A percentile compares a stretch with the other conserved stretches of the same genome.
phyloP scores from a whole-genome alignment of 1,140 invertebrate genomes.

The Drosophila cardini region DNA sequence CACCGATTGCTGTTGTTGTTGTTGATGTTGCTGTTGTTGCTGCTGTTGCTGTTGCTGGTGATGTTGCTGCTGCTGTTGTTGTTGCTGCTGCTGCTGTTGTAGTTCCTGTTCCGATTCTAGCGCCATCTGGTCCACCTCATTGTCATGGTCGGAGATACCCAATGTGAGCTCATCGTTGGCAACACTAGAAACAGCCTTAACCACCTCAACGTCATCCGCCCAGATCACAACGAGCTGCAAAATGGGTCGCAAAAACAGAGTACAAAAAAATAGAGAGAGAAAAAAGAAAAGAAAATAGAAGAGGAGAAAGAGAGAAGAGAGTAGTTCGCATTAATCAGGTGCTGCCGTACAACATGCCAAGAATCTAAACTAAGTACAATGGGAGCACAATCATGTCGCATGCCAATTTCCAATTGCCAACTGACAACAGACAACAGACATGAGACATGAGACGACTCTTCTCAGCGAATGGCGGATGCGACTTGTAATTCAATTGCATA shows the following conservation, averaged over 20 bases:
- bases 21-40: constrained; percentile 86
- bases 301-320: constrained; percentile 16
- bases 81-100: constrained; percentile 86
- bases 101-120: constrained; percentile 88
- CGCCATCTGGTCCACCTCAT: constrained; percentile 88
- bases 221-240: constrained; percentile 58
- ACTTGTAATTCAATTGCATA: constrained; percentile 77
- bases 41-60: constrained; percentile 86
- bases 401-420: constrained; percentile 58
- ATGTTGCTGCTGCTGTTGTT: constrained; percentile 86
- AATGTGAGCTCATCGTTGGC: constrained; percentile 73
- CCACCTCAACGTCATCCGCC: constrained; percentile 88
- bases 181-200: constrained; percentile 86
- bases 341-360: constrained; percentile 28
- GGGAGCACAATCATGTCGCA: constrained; percentile 54
- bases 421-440: constrained; percentile 16
- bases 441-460: too few relatives aligned
- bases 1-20: constrained; percentile 80
- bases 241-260: constrained; percentile 38
- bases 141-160: constrained; percentile 86
- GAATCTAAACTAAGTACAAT: constrained; percentile 60
- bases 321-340: constrained; percentile 49
- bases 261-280: neutral
- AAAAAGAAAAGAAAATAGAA: neutral
- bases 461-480: constrained; percentile 67